Percentiles rank a stretch among this genome's conserved stretches.
phyloP scores from a whole-genome alignment of 2,888 invertebrate genomes.

The Hermodice carunculata region DNA sequence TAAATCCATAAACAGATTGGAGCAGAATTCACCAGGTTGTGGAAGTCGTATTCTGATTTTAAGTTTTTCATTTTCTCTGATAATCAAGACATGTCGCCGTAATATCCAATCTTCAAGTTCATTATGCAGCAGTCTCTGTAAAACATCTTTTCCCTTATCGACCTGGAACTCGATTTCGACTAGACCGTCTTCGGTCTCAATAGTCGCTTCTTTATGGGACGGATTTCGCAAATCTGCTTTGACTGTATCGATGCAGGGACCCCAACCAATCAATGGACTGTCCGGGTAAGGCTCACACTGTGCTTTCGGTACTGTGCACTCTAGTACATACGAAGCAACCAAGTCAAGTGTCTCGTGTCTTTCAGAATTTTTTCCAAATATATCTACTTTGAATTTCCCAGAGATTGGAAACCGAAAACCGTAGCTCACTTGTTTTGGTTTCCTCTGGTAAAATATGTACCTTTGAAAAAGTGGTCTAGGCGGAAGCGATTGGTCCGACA shows the following conservation, averaged over 20 bases:
- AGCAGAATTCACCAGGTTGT: conserved; percentile 58
- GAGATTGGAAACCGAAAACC: conserved; percentile 52
- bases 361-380: conserved; percentile 57
- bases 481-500: too few relatives aligned
- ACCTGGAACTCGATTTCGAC: conserved; percentile 58
- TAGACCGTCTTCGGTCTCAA: conserved; percentile 57
- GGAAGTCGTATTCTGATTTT: conserved; percentile 59
- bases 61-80: conserved; percentile 54
- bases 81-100: conserved; percentile 55
- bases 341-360: conserved; percentile 60
- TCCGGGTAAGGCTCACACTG: conserved; percentile 61
- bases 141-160: conserved; percentile 51
- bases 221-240: conserved; percentile 56
- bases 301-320: conserved; percentile 51
- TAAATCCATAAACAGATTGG: conserved; percentile 61
- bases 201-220: conserved; percentile 58
- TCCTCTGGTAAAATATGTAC: conserved; percentile 62
- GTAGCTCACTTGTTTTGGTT: conserved; percentile 50
- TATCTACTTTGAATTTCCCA: conserved; percentile 64
- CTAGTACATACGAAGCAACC: conserved; percentile 62
- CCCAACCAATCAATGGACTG: conserved; percentile 65
- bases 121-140: conserved; percentile 58
- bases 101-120: conserved; percentile 47
- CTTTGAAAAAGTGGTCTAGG: too few relatives aligned
- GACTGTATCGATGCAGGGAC: conserved; percentile 55